phyloP scores from a whole-genome alignment of 2,888 invertebrate genomes.

The Cistogaster globosa region DNA sequence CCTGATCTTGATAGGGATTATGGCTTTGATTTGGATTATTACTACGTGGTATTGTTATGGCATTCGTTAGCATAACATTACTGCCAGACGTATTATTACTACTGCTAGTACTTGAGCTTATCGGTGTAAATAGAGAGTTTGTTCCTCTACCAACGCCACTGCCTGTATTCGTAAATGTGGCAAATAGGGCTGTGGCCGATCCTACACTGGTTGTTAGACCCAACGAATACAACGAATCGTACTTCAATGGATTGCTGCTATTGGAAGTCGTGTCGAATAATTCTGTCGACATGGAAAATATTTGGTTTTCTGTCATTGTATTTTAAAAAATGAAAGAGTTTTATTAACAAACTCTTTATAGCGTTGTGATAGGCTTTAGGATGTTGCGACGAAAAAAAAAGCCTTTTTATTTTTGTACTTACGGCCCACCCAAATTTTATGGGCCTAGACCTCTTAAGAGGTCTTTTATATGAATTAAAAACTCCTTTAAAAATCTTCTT shows the following conservation, averaged over 20 bases:
- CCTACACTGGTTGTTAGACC: constrained; percentile 65
- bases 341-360: constrained; percentile 23
- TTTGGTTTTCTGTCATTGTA: constrained; percentile 83
- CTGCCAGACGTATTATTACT: constrained; percentile 72
- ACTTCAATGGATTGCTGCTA: constrained; percentile 81
- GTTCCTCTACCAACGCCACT: constrained; percentile 45
- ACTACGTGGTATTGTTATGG: constrained; percentile 82
- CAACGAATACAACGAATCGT: constrained; percentile 79
- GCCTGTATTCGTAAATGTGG: constrained; percentile 60
- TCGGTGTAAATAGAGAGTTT: constrained; percentile 52
- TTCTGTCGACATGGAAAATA: constrained; percentile 82
- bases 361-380: background rate
- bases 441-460: constrained; percentile 63
- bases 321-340: constrained; percentile 49
- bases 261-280: constrained; percentile 82
- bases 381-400: background rate
- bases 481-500: background rate
- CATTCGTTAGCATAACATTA: constrained; percentile 81
- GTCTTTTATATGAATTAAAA: constrained; percentile 12
- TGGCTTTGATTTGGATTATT: constrained; percentile 80
- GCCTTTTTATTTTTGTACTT: constrained; percentile 16
- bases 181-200: constrained; percentile 71
- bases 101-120: constrained; percentile 44
- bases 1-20: constrained; percentile 76
- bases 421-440: constrained; percentile 41